Percentiles rank a stretch among this genome's conserved stretches.
These are phyloP conservation scores for Spicauda simplicius DNA, from an alignment of 2,888 invertebrate genomes.

Conservation along the genomic window DNA sequence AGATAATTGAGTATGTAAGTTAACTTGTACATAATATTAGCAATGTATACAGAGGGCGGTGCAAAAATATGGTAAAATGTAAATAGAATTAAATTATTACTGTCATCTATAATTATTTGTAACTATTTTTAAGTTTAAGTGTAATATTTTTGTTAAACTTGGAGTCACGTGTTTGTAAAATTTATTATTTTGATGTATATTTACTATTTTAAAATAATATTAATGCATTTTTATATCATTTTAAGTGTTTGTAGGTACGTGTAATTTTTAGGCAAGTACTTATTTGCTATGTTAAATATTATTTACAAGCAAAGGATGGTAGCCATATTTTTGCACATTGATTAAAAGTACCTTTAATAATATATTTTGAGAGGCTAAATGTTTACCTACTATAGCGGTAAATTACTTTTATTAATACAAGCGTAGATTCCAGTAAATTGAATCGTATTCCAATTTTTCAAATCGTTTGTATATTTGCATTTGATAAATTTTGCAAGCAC, in stretches of 20 bases:
- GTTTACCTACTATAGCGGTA: neutral
- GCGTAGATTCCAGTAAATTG: too few species aligned
- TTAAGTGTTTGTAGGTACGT: neutral
- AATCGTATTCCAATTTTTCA: too few species aligned
- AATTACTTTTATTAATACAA: too few species aligned
- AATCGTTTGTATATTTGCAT: too few species aligned
- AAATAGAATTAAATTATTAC: neutral
- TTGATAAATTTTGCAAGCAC: too few species aligned
- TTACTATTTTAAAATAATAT: neutral
- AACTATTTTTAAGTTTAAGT: neutral
- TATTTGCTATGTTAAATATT: neutral
- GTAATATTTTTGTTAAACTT: neutral
- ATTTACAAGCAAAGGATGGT: neutral
- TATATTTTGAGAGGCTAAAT: neutral
- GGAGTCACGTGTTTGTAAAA: too few species aligned
- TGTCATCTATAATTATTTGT: neutral
- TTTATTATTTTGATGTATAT: too few species aligned
- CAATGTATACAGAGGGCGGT: neutral
- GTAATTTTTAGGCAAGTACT: neutral
- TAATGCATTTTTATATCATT: neutral
- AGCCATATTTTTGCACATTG: neutral
- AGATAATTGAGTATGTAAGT: neutral
- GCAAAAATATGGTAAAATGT: neutral
- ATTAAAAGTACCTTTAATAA: neutral
- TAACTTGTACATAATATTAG: neutral